Percentiles rank a stretch among this genome's conserved stretches.
Conservation (phyloP, 2,888 invertebrate genomes). For the Eumacrocentrus americanus region DNA sequence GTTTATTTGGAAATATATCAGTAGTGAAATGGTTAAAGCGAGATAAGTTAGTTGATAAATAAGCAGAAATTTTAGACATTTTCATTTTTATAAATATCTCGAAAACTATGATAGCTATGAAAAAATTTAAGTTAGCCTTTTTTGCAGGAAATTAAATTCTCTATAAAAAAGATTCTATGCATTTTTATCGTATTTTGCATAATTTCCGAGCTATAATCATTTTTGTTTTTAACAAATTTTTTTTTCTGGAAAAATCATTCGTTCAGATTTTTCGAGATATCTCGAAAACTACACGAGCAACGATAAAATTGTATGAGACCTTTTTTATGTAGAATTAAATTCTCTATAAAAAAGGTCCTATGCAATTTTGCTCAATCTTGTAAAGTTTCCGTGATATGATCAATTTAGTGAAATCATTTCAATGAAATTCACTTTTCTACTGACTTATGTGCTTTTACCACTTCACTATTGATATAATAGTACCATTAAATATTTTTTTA, state of each 20-base stretch:
- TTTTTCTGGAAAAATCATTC: neutral
- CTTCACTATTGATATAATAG: no score
- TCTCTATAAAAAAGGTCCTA: neutral
- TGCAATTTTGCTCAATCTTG: neutral
- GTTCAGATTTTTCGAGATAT: neutral
- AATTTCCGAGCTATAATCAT: neutral
- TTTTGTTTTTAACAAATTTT: neutral
- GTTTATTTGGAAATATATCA: no score
- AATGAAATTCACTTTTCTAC: no score
- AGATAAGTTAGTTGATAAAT: no score
- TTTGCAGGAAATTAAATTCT: neutral
- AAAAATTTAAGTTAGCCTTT: neutral
- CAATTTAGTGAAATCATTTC: slow-evolving; percentile 31
- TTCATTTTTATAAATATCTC: neutral
- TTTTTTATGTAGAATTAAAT: neutral
- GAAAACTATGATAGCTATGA: neutral
- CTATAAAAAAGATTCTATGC: neutral
- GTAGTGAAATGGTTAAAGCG: no score
- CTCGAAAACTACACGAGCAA: neutral
- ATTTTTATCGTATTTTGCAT: neutral
- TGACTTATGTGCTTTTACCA: no score
- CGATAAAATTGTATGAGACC: neutral
- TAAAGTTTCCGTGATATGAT: neutral
- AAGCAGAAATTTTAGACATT: no score
- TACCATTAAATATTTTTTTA: no score